A percentile compares a stretch with the other conserved stretches of the same genome.
Evolutionary conservation across 2,113 vertebrate species (phyloP).

Genomic region (Lynx canadensis): DNA sequence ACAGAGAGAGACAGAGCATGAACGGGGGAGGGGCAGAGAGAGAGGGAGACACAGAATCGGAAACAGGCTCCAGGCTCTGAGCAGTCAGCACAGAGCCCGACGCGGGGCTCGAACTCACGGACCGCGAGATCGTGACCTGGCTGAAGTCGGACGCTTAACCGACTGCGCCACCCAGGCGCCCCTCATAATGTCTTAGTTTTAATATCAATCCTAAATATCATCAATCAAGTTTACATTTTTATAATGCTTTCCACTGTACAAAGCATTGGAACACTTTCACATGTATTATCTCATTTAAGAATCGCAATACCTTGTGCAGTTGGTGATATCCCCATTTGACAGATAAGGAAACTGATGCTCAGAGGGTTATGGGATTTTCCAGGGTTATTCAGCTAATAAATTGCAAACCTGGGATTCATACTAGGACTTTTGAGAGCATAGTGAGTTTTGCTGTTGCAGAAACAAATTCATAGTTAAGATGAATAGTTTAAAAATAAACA

Average conservation of each 20-base stretch:
- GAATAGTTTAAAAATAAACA: neutral
- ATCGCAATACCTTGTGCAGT: neutral
- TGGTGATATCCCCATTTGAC: neutral
- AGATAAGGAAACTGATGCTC: neutral
- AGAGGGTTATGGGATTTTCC: neutral
- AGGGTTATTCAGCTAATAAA: neutral
- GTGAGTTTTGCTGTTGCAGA: conserved; percentile 16
- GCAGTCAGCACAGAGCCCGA: too few relatives aligned
- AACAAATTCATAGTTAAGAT: neutral
- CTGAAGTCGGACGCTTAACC: too few relatives aligned
- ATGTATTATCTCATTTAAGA: neutral
- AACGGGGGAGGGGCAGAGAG: too few relatives aligned
- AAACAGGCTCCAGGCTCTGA: too few relatives aligned
- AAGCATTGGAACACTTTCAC: neutral
- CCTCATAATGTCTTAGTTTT: neutral
- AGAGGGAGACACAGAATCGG: too few relatives aligned
- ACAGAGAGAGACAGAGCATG: too few relatives aligned
- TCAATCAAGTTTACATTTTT: neutral
- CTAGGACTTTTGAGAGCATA: neutral
- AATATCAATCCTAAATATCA: conserved; percentile 10
- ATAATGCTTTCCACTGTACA: neutral
- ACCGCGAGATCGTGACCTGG: too few relatives aligned
- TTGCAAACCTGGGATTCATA: conserved; percentile 9
- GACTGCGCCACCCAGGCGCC: too few relatives aligned
- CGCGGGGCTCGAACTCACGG: too few relatives aligned